A percentile compares a stretch with the other conserved stretches of the same genome.
Conservation (phyloP, 2,888 invertebrate species). For the Caenorhabditis sp. region DNA sequence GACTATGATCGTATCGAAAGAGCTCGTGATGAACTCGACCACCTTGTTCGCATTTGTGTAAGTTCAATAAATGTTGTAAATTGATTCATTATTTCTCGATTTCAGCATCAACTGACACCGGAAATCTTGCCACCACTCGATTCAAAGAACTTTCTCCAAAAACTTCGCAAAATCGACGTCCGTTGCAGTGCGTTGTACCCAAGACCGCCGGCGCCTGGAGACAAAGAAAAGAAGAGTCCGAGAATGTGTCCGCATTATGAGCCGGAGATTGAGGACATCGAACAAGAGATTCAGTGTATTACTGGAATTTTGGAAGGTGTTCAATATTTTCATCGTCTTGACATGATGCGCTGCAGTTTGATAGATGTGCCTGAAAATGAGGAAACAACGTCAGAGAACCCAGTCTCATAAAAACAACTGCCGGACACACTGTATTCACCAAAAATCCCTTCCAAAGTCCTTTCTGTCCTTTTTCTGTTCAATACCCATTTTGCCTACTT, state of each 20-base stretch:
- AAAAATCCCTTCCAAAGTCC: background rate
- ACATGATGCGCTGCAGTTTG: background rate
- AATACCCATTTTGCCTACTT: slow-evolving; percentile 4
- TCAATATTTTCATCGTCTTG: background rate
- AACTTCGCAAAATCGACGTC: slow-evolving; percentile 29
- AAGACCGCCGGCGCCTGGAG: slow-evolving; percentile 38
- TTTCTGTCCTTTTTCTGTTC: background rate
- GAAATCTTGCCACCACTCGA: slow-evolving; percentile 8
- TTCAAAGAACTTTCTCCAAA: slow-evolving; percentile 2
- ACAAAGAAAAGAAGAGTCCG: slow-evolving; percentile 32
- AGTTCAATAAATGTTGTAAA: too few relatives aligned
- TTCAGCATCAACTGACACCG: slow-evolving; percentile 28
- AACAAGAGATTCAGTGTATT: background rate
- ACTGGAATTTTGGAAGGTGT: background rate
- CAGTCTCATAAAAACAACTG: background rate
- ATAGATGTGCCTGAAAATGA: background rate
- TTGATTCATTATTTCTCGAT: too few relatives aligned
- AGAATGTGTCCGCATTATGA: slow-evolving; percentile 40
- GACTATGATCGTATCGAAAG: slow-evolving; percentile 28
- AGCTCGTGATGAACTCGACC: slow-evolving; percentile 21
- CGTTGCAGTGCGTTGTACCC: slow-evolving; percentile 45
- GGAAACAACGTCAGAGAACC: background rate
- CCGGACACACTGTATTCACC: too few relatives aligned
- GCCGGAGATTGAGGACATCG: slow-evolving; percentile 44
- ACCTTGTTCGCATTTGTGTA: slow-evolving; percentile 17